Evolutionary conservation across 2,797 vertebrate species (phyloP).

Genomic region (Nannoperca australis): DNA sequence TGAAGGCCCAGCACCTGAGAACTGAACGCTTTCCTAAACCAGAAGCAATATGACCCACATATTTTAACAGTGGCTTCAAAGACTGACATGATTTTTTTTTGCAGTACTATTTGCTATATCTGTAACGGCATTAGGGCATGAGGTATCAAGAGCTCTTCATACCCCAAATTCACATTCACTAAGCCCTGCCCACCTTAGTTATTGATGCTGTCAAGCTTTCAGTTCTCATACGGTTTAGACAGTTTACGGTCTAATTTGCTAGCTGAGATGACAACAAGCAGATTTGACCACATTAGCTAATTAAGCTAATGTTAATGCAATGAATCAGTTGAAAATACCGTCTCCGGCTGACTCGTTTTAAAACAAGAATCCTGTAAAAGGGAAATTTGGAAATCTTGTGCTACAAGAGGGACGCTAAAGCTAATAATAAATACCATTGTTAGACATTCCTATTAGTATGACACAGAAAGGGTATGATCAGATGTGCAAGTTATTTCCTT

Average conservation of each 20-base stretch:
- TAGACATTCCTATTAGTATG: no score
- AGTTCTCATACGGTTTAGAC: no score
- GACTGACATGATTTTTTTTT: not conserved
- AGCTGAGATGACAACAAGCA: not conserved
- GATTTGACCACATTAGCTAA: not conserved
- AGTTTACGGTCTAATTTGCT: not conserved
- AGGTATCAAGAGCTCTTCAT: not conserved
- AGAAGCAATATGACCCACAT: constrained; percentile 25
- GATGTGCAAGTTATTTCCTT: not conserved
- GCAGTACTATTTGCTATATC: no score
- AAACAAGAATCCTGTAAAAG: not conserved
- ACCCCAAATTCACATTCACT: not conserved
- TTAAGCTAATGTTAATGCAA: not conserved
- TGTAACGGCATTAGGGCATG: not conserved
- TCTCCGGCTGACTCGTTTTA: not conserved
- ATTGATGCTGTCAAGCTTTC: no score
- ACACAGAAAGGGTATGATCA: not conserved
- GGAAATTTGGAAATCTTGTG: no score
- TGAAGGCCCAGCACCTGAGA: constrained; percentile 30
- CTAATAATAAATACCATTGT: no score
- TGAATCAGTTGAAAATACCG: not conserved
- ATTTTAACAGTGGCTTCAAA: not conserved
- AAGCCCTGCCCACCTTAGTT: not conserved
- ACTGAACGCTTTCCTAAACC: constrained; percentile 17
- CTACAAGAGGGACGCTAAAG: not conserved